Percentiles rank a stretch among this genome's conserved stretches.
These are phyloP conservation scores for Eulemur coronatus DNA, from an alignment of 2,797 vertebrate species.

Conservation along the genomic window DNA sequence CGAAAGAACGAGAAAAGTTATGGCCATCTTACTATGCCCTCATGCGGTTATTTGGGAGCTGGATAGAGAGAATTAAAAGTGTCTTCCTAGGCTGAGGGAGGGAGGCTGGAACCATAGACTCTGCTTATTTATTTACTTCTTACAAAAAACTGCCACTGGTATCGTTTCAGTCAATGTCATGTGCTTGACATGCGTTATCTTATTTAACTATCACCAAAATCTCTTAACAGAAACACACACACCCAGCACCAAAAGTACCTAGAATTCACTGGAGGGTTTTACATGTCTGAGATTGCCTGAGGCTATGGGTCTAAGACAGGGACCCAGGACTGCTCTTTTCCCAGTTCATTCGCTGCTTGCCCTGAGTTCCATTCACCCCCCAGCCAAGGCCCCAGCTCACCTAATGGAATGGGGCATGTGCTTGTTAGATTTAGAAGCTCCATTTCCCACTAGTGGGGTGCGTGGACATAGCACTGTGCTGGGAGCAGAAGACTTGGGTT, in stretches of 20 bases:
- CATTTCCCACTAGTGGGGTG: neutral
- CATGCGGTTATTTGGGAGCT: neutral
- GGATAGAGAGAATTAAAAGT: neutral
- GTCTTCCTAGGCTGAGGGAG: neutral
- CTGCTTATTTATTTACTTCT: neutral
- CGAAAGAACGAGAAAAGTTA: neutral
- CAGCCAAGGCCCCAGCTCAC: neutral
- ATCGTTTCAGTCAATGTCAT: neutral
- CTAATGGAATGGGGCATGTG: neutral
- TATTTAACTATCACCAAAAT: slow-evolving; percentile 40
- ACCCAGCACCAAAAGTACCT: slow-evolving; percentile 56
- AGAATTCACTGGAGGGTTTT: slow-evolving; percentile 32
- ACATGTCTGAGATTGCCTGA: neutral
- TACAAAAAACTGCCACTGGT: neutral
- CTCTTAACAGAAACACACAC: neutral
- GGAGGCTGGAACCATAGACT: neutral
- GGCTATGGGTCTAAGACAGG: neutral
- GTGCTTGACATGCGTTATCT: neutral
- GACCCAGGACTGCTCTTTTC: neutral
- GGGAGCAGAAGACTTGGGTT: neutral
- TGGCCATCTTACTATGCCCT: neutral
- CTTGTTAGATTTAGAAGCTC: neutral
- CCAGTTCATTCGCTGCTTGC: neutral
- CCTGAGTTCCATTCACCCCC: neutral
- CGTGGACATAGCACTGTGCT: neutral